Percentiles rank a stretch among this genome's conserved stretches.
Conservation (phyloP, 2,113 vertebrate genomes). For the Acinonyx jubatus region DNA sequence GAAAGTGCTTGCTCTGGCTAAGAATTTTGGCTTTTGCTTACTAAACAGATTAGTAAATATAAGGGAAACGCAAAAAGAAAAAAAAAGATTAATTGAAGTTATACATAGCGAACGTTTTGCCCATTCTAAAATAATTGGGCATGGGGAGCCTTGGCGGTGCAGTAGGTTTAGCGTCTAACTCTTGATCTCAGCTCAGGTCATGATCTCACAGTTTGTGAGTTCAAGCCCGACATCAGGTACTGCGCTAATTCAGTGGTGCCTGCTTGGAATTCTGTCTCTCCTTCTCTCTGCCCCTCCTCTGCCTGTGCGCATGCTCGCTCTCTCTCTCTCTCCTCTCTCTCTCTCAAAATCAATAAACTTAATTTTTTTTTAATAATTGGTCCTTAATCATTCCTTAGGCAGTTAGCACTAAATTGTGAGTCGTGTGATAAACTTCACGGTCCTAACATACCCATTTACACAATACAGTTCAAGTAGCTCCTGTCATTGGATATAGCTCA, state of each 20-base stretch:
- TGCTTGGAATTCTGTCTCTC: too few species aligned
- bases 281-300: too few species aligned
- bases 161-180: too few species aligned
- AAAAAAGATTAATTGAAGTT: not conserved
- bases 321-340: too few species aligned
- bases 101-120: not conserved
- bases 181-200: too few species aligned
- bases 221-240: too few species aligned
- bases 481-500: not conserved
- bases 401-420: constrained; percentile 19
- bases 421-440: not conserved
- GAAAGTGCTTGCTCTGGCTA: not conserved
- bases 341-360: too few species aligned
- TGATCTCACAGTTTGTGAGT: too few species aligned
- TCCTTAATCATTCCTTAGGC: not conserved
- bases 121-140: not conserved
- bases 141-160: too few species aligned
- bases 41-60: constrained; percentile 31
- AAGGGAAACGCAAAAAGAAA: not conserved
- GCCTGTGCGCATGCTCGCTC: too few species aligned
- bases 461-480: not conserved
- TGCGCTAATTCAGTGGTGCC: too few species aligned
- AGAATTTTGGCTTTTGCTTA: not conserved
- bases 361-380: not conserved
- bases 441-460: not conserved